These are phyloP conservation scores for Galerucella calmariensis DNA, from an alignment of 2,888 invertebrate genomes.

Conservation along the genomic window DNA sequence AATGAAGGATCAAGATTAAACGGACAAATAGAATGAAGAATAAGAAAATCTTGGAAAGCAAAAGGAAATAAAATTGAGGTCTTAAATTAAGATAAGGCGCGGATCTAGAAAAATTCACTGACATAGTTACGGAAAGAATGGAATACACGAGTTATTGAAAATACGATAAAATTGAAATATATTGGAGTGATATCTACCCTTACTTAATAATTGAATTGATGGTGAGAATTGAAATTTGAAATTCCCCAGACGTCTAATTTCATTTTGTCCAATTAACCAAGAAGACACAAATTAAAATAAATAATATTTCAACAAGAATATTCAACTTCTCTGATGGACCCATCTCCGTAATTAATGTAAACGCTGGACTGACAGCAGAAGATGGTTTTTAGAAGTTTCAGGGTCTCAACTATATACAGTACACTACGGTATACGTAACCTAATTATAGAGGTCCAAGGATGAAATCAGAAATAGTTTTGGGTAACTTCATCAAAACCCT, in stretches of 20 bases:
- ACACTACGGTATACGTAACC: conserved; percentile 30
- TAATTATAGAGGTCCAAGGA: conserved; percentile 35
- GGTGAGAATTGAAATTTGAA: background rate
- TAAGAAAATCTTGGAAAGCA: too few relatives aligned
- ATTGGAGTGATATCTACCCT: background rate
- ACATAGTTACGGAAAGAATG: too few relatives aligned
- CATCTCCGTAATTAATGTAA: conserved; percentile 18
- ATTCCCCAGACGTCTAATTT: background rate
- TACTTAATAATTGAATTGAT: background rate
- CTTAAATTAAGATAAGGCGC: too few relatives aligned
- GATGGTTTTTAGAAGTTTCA: conserved; percentile 16
- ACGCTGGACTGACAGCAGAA: conserved; percentile 4
- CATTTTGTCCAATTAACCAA: background rate
- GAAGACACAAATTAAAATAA: background rate
- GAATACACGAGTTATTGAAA: too few relatives aligned
- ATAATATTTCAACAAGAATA: background rate
- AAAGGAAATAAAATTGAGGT: too few relatives aligned
- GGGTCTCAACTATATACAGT: conserved; percentile 27
- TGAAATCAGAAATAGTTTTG: conserved; percentile 31
- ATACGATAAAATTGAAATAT: background rate
- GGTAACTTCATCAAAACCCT: conserved; percentile 30
- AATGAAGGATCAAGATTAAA: too few relatives aligned
- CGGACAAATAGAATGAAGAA: too few relatives aligned
- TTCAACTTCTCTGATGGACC: background rate
- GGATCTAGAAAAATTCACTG: too few relatives aligned